Base-by-base conservation (phyloP, 37 sponge, comb jelly and placozoan species). In the Crambe crambe region DNA sequence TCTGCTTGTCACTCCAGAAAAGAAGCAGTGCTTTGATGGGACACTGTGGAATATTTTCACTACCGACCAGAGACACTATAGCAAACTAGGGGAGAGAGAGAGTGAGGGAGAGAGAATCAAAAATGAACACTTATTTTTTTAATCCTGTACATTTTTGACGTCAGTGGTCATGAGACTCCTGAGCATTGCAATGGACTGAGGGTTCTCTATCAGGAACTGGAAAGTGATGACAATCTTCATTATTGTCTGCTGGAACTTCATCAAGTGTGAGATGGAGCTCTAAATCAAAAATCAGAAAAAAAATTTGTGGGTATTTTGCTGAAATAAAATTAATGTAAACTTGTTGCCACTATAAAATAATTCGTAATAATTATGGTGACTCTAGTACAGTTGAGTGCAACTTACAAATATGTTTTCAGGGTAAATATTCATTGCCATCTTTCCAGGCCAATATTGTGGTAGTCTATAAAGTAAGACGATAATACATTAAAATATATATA, bases 1-100 rank as follows among this genome's bases (percentile, higher is more conserved):
- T 74, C 54, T 74, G 44, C 41, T 75, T 80, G 18, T 80, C 87
- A 56, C 74, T 80, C 80, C 81, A 87, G 35, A 87, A 68, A 3
- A 87, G 54, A 32, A 87, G 62, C 61, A 87, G 75, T 42, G 81
- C 87, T 56, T 69, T 87, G 68, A 87, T 74, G 12, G 87, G 81
- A 44, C 85, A 85, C 56, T 72, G 78, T 39, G 38, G 40, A 37
- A n/a, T 26, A 2, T 51, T 37, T 34, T 58, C 60, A 21, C 47
- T 54, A 2, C 74, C 73, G 22, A 64, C 36, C 63, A 79, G 31
- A 37, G 79, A 80, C 41, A 86, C 80, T 31, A 86, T 79, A 31
- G 72, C 80, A 73, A 79, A 65, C 80, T 78, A 65, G 35, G 75
- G 32, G 34, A 36, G 30, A 68, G n/a, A 15, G 56, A 69, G 77